Evolutionary conservation across 2,113 vertebrate species (phyloP).

Genomic region (Triplophysa rosa): DNA sequence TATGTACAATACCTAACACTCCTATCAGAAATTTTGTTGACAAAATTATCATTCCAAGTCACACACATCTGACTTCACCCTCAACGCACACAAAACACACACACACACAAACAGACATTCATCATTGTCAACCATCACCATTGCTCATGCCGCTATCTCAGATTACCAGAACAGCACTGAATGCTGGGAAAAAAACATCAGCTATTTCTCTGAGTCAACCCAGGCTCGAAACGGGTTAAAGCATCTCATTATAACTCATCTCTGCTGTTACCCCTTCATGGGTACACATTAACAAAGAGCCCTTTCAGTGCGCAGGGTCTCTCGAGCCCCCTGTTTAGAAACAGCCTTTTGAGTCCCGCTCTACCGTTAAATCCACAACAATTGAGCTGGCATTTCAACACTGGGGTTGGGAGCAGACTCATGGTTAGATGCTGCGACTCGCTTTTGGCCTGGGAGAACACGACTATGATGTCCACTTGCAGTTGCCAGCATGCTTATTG

Average conservation of each 20-base stretch:
- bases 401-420: slow-evolving; percentile 20
- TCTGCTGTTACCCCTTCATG: slow-evolving; percentile 14
- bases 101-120: slow-evolving; percentile 16
- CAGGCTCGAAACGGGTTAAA: slow-evolving; percentile 47
- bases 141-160: not conserved
- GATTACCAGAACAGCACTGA: not conserved
- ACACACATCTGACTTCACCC: too few species aligned
- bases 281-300: slow-evolving; percentile 53
- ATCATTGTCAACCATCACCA: not conserved
- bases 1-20: too few species aligned
- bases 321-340: slow-evolving; percentile 42
- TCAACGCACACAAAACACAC: not conserved
- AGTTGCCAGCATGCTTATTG: slow-evolving; percentile 28
- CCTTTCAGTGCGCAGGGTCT: slow-evolving; percentile 45
- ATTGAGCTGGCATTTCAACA: slow-evolving; percentile 50
- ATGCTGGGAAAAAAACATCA: not conserved
- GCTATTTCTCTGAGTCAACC: slow-evolving; percentile 22
- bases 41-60: too few species aligned
- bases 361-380: slow-evolving; percentile 58
- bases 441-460: slow-evolving; percentile 36
- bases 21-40: too few species aligned
- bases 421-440: slow-evolving; percentile 8
- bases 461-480: slow-evolving; percentile 48
- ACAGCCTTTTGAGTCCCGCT: slow-evolving; percentile 50
- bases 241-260: slow-evolving; percentile 50